phyloP scores from a whole-genome alignment of 2,888 invertebrate genomes.

The Cactoblastis cactorum region DNA sequence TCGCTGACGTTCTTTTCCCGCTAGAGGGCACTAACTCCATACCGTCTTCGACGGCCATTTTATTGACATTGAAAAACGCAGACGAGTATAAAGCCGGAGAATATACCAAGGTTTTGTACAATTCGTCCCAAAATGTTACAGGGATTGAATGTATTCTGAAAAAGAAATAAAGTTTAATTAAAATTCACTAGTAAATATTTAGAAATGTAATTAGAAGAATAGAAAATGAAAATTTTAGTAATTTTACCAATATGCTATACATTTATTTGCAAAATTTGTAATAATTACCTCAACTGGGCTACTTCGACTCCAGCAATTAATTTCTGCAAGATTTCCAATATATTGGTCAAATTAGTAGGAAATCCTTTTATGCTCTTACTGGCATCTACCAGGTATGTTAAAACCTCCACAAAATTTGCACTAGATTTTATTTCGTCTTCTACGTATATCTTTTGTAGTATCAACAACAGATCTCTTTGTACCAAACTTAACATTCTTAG shows the following conservation, averaged over 20 bases:
- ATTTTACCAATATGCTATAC: too few species aligned
- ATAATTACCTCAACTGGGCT: constrained; percentile 39
- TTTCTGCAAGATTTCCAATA: constrained; percentile 44
- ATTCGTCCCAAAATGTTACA: constrained; percentile 57
- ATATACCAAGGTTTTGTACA: constrained; percentile 46
- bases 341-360: constrained; percentile 45
- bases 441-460: not conserved
- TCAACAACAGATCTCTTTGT: constrained; percentile 34
- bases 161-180: constrained; percentile 11
- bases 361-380: constrained; percentile 45
- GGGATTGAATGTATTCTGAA: constrained; percentile 53
- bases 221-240: too few species aligned
- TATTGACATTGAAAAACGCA: constrained; percentile 42
- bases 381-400: constrained; percentile 33
- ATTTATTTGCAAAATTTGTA: not conserved
- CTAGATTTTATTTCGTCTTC: not conserved
- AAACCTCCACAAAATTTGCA: constrained; percentile 25
- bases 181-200: not conserved
- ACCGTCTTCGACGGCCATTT: constrained; percentile 28
- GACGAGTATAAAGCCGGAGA: constrained; percentile 55
- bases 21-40: constrained; percentile 41
- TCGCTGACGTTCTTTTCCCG: constrained; percentile 48
- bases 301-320: constrained; percentile 30
- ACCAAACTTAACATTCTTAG: constrained; percentile 53
- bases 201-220: not conserved